These are phyloP conservation scores for Lypha dubia DNA, from an alignment of 2,888 invertebrate genomes.

Conservation along the genomic window DNA sequence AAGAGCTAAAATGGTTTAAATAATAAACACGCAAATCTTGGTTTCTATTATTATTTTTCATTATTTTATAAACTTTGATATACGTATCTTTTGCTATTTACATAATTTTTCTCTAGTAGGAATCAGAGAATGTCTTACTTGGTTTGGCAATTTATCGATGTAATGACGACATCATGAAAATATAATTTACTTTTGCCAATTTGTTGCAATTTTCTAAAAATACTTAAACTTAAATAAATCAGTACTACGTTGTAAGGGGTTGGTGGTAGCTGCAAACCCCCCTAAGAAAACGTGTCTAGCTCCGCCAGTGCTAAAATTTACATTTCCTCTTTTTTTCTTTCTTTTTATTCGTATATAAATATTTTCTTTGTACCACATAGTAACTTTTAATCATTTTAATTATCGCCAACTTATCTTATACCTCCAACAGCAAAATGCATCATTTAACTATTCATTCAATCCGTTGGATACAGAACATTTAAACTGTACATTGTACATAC, in stretches of 20 bases:
- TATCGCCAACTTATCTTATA: slow-evolving; percentile 51
- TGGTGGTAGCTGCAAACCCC: too few relatives aligned
- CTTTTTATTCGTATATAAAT: background rate
- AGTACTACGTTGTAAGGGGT: background rate
- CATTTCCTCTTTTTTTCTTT: background rate
- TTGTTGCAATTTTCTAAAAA: background rate
- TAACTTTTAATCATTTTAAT: slow-evolving; percentile 64
- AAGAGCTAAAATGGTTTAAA: slow-evolving; percentile 5
- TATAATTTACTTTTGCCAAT: too few relatives aligned
- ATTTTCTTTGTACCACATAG: slow-evolving; percentile 9
- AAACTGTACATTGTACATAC: too few relatives aligned
- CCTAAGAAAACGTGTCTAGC: too few relatives aligned
- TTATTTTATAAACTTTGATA: slow-evolving; percentile 1
- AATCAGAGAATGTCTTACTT: background rate
- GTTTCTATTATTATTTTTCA: slow-evolving; percentile 32
- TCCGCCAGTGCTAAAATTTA: background rate
- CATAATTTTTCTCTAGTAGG: background rate
- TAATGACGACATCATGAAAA: background rate
- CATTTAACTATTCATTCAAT: slow-evolving; percentile 12
- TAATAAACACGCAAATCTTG: slow-evolving; percentile 55
- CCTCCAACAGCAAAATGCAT: slow-evolving; percentile 47
- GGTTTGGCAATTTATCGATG: background rate
- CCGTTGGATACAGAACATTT: background rate
- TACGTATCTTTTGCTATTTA: background rate
- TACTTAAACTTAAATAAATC: background rate